Evolutionary conservation across 2,797 vertebrate species (phyloP), one percentile per base, ranked within the genome.

Genomic region (Picus viridis): DNA sequence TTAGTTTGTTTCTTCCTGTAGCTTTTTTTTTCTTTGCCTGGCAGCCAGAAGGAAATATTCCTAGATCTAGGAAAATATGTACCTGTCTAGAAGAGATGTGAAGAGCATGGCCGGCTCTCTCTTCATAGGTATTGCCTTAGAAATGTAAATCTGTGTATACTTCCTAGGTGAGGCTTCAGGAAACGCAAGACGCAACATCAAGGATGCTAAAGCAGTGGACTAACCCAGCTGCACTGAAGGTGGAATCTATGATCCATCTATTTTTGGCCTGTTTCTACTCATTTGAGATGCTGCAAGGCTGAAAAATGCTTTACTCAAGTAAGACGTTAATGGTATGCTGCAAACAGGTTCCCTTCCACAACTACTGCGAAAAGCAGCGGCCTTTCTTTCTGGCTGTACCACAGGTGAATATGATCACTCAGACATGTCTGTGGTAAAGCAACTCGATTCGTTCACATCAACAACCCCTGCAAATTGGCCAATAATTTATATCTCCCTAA

Each of bases 381-480:
- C 27, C n/a, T 45, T 81, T 69, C 36, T 78, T 92, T 80, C 84
- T 32, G 78, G 34, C 13, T 63, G 45, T 74, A 47, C 12, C n/a
- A 29, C 6, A 41, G 54, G 89, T 26, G 27, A 84, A 79, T 80
- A 78, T 43, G 41, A 78, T 87, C 12, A 36, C 49, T 68, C 23
- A 39, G 45, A 78, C 22, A 27, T 3, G 13, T 13, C 53, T 30
- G 78, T 88, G 75, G 20, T 18, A 41, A 82, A 81, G 64, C 70
- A 81, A 92, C 7, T 94, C 51, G 75, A 7, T 87, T 80, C 30
- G 71, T 88, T 90, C 85, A 64, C 87, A 78, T 57, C 27, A 94
- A 75, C 41, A 6, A 32, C 3, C 20, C 57, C 70, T 92, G 53
- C 2, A 83, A 90, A 83, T 51, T 43, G 12, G 23, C 72, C 83